phyloP scores from a whole-genome alignment of 2,797 vertebrate genomes.

The Geotrypetes seraphini region DNA sequence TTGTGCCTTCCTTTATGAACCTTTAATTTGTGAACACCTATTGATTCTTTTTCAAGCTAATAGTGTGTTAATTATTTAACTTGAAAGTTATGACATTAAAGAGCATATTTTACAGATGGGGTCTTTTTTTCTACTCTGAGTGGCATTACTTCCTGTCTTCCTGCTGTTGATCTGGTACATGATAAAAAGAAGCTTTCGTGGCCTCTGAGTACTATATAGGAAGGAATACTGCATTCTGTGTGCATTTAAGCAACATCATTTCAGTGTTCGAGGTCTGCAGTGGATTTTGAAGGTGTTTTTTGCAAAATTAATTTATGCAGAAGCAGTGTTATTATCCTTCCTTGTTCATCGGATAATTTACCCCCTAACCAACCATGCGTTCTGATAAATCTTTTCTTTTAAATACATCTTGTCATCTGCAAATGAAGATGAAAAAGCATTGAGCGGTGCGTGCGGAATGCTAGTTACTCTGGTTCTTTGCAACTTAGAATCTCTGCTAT shows the following conservation, averaged over 20 bases:
- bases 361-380: slow-evolving; percentile 10
- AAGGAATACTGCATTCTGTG: slow-evolving; percentile 14
- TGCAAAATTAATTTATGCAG: slow-evolving; percentile 9
- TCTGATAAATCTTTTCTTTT: slow-evolving; percentile 11
- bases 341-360: slow-evolving; percentile 16
- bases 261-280: slow-evolving; percentile 17
- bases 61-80: slow-evolving; percentile 36
- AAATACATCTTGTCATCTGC: too few species aligned
- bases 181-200: slow-evolving; percentile 24
- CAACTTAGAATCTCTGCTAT: too few species aligned
- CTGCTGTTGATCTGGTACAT: slow-evolving; percentile 12
- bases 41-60: slow-evolving; percentile 1
- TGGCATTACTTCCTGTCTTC: slow-evolving; percentile 11
- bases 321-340: slow-evolving; percentile 1
- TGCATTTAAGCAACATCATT: background rate
- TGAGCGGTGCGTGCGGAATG: too few species aligned
- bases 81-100: slow-evolving; percentile 23
- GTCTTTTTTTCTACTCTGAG: too few species aligned
- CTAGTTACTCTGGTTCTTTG: too few species aligned
- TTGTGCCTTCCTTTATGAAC: slow-evolving; percentile 2
- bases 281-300: slow-evolving; percentile 12
- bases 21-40: slow-evolving; percentile 9
- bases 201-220: background rate
- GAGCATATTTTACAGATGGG: slow-evolving; percentile 31
- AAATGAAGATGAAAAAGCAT: too few species aligned